Evolutionary conservation across 92 coral and sea anemone genomes (phyloP).

Genomic region (Epizoanthus rinbou): DNA sequence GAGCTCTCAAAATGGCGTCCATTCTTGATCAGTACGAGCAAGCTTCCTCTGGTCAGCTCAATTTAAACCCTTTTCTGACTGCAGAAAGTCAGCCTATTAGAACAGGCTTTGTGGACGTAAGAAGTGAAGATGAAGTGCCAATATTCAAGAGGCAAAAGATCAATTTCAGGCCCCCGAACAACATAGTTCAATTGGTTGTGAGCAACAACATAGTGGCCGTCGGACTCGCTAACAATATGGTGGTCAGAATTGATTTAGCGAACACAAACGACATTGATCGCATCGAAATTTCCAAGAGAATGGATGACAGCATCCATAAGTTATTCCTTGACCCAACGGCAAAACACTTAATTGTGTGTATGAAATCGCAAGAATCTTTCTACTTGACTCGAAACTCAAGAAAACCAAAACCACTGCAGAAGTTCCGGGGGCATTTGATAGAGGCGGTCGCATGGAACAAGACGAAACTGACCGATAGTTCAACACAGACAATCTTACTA

Average conservation of each 20-base stretch:
- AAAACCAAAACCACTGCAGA: conserved; percentile 88
- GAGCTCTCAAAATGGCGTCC: conserved; percentile 91
- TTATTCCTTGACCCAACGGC: conserved; percentile 95
- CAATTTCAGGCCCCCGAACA: conserved; percentile 96
- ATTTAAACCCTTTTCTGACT: conserved; percentile 73
- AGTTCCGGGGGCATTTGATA: conserved; percentile 83
- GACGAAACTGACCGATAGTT: conserved; percentile 81
- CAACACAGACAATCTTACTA: conserved; percentile 91
- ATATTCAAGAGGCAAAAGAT: conserved; percentile 89
- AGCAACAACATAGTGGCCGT: conserved; percentile 86
- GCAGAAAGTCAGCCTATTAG: conserved; percentile 75
- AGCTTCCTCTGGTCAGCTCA: conserved; percentile 67
- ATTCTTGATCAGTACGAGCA: conserved; percentile 89
- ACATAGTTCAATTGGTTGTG: conserved; percentile 81
- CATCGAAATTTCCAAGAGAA: conserved; percentile 82
- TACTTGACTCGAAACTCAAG: conserved; percentile 91
- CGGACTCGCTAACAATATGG: conserved; percentile 70
- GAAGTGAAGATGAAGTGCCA: conserved; percentile 84
- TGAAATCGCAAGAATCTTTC: conserved; percentile 89
- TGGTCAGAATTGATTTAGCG: conserved; percentile 87
- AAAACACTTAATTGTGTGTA: conserved; percentile 83
- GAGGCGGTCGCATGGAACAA: conserved; percentile 99
- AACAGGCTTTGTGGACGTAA: conserved; percentile 88
- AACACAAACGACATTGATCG: conserved; percentile 89
- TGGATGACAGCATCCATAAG: conserved; percentile 87